Base-by-base conservation (phyloP, 2,888 invertebrate genomes). In the Cenopis cana region DNA sequence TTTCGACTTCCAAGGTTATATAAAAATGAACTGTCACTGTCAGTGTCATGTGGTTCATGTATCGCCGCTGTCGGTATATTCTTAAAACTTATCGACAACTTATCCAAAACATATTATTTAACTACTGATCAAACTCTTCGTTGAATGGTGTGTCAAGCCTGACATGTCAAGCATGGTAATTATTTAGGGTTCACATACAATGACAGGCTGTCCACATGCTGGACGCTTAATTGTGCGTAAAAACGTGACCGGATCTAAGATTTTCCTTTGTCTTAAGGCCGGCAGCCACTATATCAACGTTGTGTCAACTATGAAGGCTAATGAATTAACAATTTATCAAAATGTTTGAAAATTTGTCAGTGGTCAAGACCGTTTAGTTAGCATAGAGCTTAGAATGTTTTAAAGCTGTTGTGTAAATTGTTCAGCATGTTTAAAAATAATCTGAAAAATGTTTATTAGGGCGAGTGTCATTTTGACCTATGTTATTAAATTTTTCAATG, bases 311-410 rank as follows among this genome's bases (percentile, higher is more conserved):
- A 3, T 41, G 66, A 71, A 71, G 71, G 71, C 56, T 67, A 67
- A 71, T 67, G 61, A 67, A 61, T 60, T 41, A 56, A 49, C 18
- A 49, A 67, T 71, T 67, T 67, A 71, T 71, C 71, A 71, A 71
- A 69, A 55, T 64, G 46, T 55, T 67, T 14, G 67, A 29, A 67
- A 61, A 38, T 67, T 67, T 67, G 67, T 67, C 59, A 55, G 24
- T 49, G 14, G 29, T 24, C 24, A 14, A 54, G 49, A 49, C 18
- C 33, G 46, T 60, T 24, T 65, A 29, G 18, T 56, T 46, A 17
- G 17, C 29, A 55, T 55, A 36, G 66, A 66, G 54, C 33, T 70
- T 17, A 33, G 20, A 70, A 54, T 1, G 17, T 50, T 41, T 56
- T 41, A 4, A 17, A 46, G 5, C 5, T 66, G 65, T 8, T 17